Base-by-base conservation (phyloP, 2,888 invertebrate species). In the Belgica antarctica region DNA sequence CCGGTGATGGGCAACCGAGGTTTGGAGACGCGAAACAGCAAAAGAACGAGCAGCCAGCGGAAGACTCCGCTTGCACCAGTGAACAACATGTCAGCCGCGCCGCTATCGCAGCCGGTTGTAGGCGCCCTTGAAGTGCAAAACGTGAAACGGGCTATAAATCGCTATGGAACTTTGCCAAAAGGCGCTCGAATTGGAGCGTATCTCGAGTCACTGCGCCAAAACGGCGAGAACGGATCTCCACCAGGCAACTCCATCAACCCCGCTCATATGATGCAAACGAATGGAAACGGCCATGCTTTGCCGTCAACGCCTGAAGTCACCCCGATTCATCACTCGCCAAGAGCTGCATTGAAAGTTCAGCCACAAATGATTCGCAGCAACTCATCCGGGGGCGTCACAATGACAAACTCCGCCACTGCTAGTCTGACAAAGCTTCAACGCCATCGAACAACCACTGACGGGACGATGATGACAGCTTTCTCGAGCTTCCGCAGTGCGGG, bases 131-230 rank as follows among this genome's bases (percentile, higher is more conserved):
- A 96, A 81, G 94, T 95, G 73, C 93, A 94, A 81, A 96, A 96
- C 82, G 96, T 96, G 66, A 91, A 94, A 76, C 88, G 94, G 74
- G 95, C 95, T 59, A 94, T 94, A 73, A 96, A 94, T 80, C 86
- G 96, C 25, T 97, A 96, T 78, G 98, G 98, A 17, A 98, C 98
- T 8, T 82, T 98, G 76, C 98, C 98, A 0, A 98, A 97, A 81
- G 96, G 92, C 62, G 95, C 95, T 8, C 86, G 97, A 73, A 97
- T 98, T 75, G 96, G 96, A 28, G 97, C 96, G 4, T 98, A 94
- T 80, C 82, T 98, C 70, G 96, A 97, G 80, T 96, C 96, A 3
- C 83, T 98, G 76, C 86, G 93, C 57, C 91, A 93, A 76, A 89
- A 88, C 62, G 84, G 71, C 15, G 52, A 63, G 17, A 36, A 17